Evolutionary conservation across 92 coral and sea anemone genomes (phyloP), one percentile per base, ranked within the genome.

Genomic region (Zoanthus gigantus): DNA sequence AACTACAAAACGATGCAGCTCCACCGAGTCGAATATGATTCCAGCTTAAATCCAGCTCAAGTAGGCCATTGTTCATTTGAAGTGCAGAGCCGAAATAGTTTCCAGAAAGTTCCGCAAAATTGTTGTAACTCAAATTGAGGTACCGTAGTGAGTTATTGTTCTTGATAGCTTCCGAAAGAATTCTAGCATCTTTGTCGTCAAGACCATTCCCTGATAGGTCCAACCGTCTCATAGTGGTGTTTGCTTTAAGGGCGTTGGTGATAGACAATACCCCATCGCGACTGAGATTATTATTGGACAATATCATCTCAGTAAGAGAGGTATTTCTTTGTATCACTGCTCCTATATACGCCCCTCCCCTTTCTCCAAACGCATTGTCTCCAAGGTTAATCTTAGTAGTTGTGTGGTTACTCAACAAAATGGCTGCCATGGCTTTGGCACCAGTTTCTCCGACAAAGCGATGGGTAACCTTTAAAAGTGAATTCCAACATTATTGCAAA

Each of bases 131-230:
- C 66, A 96, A 74, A 74, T 96, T 92, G 12, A 96, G 72, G 72
- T 90, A 88, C 66, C 94, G 72, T 58, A 96, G 67, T 57, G 95
- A 85, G 4, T 87, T 86, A 79, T 96, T 96, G 58, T 92, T 91
- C 82, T 90, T 95, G 9, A 96, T 80, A 5, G 98, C 98, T 32
- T 95, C 94, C 5, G 99, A 93, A 77, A 96, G 84, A 29, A 92
- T 66, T 48, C 29, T 75, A 32, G 96, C 94, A 32, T 96, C 99
- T 77, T 90, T 96, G 83, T 94, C 98, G 72, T 83, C 90, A 42
- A 96, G 93, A 28, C 93, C 96, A 79, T 96, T 96, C 54, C 96
- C 95, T 4, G 96, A 90, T 54, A 96, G 88, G 77, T 93, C 94
- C 53, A 96, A 81, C 45, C 91, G 87, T 23, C 92, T 86, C 63